A percentile compares a stretch with the other conserved stretches of the same genome.
Conservation (phyloP, 2,797 vertebrate species). For the Xyrichtys novacula region DNA sequence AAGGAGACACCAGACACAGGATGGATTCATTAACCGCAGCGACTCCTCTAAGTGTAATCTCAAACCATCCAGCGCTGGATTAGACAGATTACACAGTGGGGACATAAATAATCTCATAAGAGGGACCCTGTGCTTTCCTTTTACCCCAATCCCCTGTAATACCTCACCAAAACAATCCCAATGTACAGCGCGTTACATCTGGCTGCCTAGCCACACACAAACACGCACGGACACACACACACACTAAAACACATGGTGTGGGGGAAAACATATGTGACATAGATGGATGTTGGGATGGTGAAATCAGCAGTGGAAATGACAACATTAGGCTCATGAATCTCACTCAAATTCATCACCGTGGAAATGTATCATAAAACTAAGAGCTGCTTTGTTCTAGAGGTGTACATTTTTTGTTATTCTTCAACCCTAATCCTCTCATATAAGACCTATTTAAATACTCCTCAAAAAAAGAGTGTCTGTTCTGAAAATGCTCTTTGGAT, state of each 20-base stretch:
- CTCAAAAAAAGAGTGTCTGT: neutral
- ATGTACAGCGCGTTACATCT: constrained; percentile 47
- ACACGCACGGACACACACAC: neutral
- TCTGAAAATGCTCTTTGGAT: neutral
- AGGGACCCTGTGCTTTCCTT: constrained; percentile 44
- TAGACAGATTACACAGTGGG: constrained; percentile 76
- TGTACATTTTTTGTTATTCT: too few relatives aligned
- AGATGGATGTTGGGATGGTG: constrained; percentile 35
- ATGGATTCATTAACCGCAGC: constrained; percentile 65
- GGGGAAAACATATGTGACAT: constrained; percentile 12
- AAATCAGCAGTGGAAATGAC: constrained; percentile 17
- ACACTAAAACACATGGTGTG: neutral
- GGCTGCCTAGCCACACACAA: constrained; percentile 22
- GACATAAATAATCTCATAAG: constrained; percentile 73
- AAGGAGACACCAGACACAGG: constrained; percentile 57
- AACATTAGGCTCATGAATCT: constrained; percentile 11
- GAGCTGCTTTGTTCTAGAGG: constrained; percentile 1
- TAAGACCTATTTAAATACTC: neutral
- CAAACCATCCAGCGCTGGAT: constrained; percentile 66
- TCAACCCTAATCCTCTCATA: neutral
- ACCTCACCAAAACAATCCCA: constrained; percentile 59
- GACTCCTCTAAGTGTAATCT: constrained; percentile 70
- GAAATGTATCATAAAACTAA: constrained; percentile 19
- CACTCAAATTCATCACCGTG: constrained; percentile 20
- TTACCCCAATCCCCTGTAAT: constrained; percentile 56